phyloP scores from a whole-genome alignment of 2,888 invertebrate genomes.

The Orthosia incerta region DNA sequence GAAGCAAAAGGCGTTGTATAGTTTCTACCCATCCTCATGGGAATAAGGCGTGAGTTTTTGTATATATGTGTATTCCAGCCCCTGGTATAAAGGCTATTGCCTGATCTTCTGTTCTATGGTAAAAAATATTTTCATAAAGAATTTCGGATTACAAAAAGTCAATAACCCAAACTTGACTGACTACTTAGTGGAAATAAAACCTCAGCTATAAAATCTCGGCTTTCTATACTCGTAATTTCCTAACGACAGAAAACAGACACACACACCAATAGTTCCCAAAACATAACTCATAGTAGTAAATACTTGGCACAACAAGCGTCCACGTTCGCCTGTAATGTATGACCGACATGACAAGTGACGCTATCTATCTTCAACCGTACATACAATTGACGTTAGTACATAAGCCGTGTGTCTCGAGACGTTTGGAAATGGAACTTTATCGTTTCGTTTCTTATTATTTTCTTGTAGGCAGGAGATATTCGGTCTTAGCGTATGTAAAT shows the following conservation, averaged over 20 bases:
- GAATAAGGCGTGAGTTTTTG: no score
- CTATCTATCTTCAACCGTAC: constrained; percentile 28
- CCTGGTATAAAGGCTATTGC: no score
- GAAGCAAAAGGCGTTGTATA: no score
- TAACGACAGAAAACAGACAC: neutral
- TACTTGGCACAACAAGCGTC: constrained; percentile 43
- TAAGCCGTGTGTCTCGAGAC: constrained; percentile 9
- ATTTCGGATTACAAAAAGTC: neutral
- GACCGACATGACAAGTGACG: constrained; percentile 35
- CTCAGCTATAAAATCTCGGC: neutral
- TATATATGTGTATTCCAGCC: no score
- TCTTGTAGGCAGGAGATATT: neutral
- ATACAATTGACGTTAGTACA: constrained; percentile 36
- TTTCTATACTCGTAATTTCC: neutral
- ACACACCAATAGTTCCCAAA: neutral
- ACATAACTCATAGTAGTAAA: constrained; percentile 51
- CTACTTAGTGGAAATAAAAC: neutral
- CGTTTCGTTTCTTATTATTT: neutral
- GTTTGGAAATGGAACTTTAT: neutral
- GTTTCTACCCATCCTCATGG: no score
- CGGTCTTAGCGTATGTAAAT: no score
- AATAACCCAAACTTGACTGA: neutral
- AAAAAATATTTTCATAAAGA: neutral
- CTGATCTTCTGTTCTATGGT: no score
- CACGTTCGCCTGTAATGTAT: constrained; percentile 47